These are phyloP conservation scores for Tauraco hartlaubi DNA, from an alignment of 2,797 vertebrate genomes.

Conservation along the genomic window DNA sequence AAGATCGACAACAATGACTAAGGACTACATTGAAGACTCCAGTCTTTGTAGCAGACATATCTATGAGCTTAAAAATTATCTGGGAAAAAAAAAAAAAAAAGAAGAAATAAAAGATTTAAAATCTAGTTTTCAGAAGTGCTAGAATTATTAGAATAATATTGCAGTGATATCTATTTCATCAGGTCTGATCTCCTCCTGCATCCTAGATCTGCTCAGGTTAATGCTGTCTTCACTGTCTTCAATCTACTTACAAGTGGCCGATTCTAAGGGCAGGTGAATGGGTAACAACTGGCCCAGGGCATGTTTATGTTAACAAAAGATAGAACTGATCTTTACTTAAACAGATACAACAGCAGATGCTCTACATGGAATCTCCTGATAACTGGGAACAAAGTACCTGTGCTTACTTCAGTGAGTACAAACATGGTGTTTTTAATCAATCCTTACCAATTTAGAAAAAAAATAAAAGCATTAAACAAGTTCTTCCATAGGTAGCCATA, in stretches of 20 bases:
- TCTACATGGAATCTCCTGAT: background rate
- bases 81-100: slow-evolving; percentile 72
- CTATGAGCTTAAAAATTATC: slow-evolving; percentile 87
- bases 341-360: background rate
- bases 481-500: background rate
- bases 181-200: background rate
- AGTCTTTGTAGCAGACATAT: slow-evolving; percentile 89
- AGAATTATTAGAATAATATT: background rate
- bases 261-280: background rate
- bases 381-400: background rate
- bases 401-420: background rate
- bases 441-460: background rate
- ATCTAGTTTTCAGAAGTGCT: background rate
- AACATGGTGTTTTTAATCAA: background rate
- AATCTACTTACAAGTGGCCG: background rate
- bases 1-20: slow-evolving; percentile 89
- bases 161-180: background rate
- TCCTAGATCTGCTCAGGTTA: background rate
- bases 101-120: background rate
- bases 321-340: background rate
- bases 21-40: slow-evolving; percentile 91
- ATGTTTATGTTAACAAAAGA: background rate
- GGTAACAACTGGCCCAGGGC: background rate
- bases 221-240: background rate
- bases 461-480: background rate